phyloP scores from a whole-genome alignment of 2,113 vertebrate genomes.

The Thunnus maccoyii region DNA sequence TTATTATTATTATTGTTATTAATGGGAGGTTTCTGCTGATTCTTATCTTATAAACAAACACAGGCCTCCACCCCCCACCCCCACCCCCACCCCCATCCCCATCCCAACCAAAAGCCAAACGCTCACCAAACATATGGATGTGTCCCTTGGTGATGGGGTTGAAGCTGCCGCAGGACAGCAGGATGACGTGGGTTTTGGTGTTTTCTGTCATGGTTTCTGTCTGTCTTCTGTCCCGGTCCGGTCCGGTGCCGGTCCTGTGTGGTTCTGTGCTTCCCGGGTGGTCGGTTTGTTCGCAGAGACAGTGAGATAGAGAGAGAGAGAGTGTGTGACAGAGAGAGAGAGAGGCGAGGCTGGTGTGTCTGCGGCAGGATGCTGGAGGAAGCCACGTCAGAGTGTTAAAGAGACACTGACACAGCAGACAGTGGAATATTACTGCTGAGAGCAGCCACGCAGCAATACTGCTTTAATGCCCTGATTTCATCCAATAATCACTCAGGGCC shows the following conservation, averaged over 20 bases:
- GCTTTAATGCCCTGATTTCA: too few relatives aligned
- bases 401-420: background rate
- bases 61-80: too few relatives aligned
- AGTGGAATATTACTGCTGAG: background rate
- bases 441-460: too few relatives aligned
- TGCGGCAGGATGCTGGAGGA: constrained; percentile 53
- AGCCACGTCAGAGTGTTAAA: constrained; percentile 50
- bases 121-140: constrained; percentile 98
- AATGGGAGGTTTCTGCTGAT: too few relatives aligned
- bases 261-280: background rate
- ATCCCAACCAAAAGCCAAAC: background rate
- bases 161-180: constrained; percentile 97
- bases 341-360: constrained; percentile 32
- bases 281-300: background rate
- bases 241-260: constrained; percentile 46
- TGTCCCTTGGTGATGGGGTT: constrained; percentile 98
- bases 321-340: background rate
- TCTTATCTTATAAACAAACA: too few relatives aligned
- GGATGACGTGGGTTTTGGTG: constrained; percentile 94
- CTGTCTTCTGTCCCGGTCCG: background rate
- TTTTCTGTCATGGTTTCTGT: constrained; percentile 89
- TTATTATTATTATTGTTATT: too few relatives aligned
- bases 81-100: background rate
- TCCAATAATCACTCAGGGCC: too few relatives aligned
- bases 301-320: too few relatives aligned